Percentiles rank a stretch among this genome's conserved stretches.
Evolutionary conservation across 2,797 vertebrate species (phyloP).

Genomic region (Rhynchotus rufescens): DNA sequence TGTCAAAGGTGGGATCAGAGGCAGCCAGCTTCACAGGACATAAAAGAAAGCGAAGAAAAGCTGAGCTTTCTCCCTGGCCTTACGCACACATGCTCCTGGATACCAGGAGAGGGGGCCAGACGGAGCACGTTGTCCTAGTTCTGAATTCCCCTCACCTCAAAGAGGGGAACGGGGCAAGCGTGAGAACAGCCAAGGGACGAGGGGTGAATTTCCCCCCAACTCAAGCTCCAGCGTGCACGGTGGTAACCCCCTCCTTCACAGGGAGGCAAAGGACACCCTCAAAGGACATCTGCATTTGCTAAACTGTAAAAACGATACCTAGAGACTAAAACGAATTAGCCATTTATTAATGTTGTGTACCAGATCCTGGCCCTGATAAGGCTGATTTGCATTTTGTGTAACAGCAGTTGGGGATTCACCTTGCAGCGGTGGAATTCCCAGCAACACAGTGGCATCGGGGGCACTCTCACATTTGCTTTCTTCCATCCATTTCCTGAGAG

Average conservation of each 20-base stretch:
- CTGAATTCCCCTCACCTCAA: not conserved
- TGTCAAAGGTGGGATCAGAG: not conserved
- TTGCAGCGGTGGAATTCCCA: conserved; percentile 28
- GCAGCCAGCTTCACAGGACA: not conserved
- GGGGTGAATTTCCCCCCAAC: not conserved
- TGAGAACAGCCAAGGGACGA: not conserved
- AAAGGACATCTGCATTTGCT: not conserved
- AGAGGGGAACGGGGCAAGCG: not conserved
- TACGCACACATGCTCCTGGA: not conserved
- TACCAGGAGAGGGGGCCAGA: not conserved
- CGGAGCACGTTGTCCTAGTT: not conserved
- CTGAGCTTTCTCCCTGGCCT: not conserved
- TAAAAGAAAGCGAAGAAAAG: not conserved
- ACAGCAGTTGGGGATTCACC: conserved; percentile 44
- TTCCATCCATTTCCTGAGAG: not conserved
- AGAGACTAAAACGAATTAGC: not conserved
- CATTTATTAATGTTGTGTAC: not conserved
- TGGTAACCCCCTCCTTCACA: not conserved
- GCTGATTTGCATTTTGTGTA: conserved; percentile 1
- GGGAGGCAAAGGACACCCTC: no score
- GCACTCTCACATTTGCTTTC: not conserved
- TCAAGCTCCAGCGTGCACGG: not conserved
- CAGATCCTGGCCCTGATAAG: conserved; percentile 38
- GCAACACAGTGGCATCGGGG: not conserved
- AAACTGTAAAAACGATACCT: not conserved